Base-by-base conservation (phyloP, 1,140 invertebrate species). In the Chrysomallon squamiferum region DNA sequence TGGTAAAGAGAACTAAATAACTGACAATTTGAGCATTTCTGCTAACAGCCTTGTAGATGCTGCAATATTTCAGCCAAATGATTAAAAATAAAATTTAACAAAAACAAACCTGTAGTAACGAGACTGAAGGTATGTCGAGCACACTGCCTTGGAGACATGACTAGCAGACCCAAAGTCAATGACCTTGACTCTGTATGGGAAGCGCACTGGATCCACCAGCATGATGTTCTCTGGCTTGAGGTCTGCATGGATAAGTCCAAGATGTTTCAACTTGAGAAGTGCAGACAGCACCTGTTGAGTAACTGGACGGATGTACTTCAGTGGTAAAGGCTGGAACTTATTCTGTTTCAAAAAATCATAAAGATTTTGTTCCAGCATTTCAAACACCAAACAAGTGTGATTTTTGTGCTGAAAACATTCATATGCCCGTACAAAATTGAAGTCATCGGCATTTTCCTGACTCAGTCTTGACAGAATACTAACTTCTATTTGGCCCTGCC, bases 321-420 rank as follows among this genome's bases (percentile, higher is more conserved):
- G 89, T 50, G 97, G 97, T 76, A 99, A 87, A 66, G 97, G 97
- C 82, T 94, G 95, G 86, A 99, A 99, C 88, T 99, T 99, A 87
- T 99, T 99, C 86, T 99, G 96, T 86, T 99, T 99, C 59, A 99
- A 90, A 87, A 99, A 99, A 88, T 99, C 98, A 87, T 99, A 99
- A 61, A 99, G 89, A 88, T 99, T 99, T 88, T 99, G 97, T 84
- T 99, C 97, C 71, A 99, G 90, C 96, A 99, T 99, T 87, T 99
- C 97, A 87, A 99, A 99, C 75, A 99, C 98, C 84, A 99, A 89
- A 87, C 97, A 99, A 30, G 97, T 99, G 87, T 99, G 97, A 82
- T 96, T 98, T 86, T 98, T 98, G 88, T 99, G 97, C 87, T 98
- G 95, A 87, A 99, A 99, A 88, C 97, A 99, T 87, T 99, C 98